Base-by-base conservation (phyloP, 2,113 vertebrate species). In the Pangasianodon gigas region DNA sequence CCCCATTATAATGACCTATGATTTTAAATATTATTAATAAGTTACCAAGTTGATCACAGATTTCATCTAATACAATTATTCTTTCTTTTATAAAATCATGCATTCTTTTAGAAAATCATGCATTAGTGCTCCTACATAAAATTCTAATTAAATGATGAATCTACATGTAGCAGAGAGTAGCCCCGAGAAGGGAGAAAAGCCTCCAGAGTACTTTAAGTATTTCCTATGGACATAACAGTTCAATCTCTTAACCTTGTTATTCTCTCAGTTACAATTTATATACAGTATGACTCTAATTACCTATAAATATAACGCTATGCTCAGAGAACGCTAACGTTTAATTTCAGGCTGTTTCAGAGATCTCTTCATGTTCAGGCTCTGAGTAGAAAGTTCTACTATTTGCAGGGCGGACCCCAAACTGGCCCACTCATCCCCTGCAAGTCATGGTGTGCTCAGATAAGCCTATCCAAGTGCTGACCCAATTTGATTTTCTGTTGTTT, bases 401-500 rank as follows among this genome's bases (percentile, higher is more conserved):
- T 85, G 60, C 26, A 51, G 29, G 44, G 24, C 8, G 18, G 62
- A 74, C n/a, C 54, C 24, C 44, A 67, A 41, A 84, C 52, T 21
- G 81, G 48, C 14, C 24, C 60, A 67, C 80, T 37, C 65, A 67
- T 91, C 62, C 71, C 75, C 26, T 10, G 46, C 60, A 37, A 60
- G 26, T 67, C 56, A 65, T 84, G 7, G 74, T 90, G 89, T 54
- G 48, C 80, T 89, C 74, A 69, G 37, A 89, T 86, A 77, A 81
- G 79, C 19, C 69, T 48, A 24, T 86, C 46, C 19, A 32, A 89
- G 81, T 86, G 54, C 69, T 80, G 77, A 89, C 71, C 65, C 87
- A 85, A 91, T 93, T 89, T 74, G 56, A 84, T 74, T 62, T 85
- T 89, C 32, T 90, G 87, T 88, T 92, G 79, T 89, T 90, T 87